Evolutionary conservation across 1,140 invertebrate species (phyloP).

Genomic region (Heliconius hermathena): DNA sequence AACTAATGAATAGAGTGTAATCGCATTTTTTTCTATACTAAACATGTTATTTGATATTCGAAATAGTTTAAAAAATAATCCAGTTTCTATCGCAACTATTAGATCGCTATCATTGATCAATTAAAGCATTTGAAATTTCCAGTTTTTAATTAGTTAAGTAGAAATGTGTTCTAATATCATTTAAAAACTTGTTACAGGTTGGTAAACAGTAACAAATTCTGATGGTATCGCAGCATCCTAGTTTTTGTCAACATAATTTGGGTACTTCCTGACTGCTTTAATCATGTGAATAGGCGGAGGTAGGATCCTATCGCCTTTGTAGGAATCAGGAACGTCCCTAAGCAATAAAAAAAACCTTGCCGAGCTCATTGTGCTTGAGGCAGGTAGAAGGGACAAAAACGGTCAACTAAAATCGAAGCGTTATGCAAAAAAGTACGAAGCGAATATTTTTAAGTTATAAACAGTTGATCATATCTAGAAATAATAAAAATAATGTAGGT

Average conservation of each 20-base stretch:
- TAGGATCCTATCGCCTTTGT: conserved; percentile 75
- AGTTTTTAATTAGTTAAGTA: conserved; percentile 1
- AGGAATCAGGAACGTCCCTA: conserved; percentile 75
- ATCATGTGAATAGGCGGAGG: conserved; percentile 64
- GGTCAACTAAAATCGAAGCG: conserved; percentile 56
- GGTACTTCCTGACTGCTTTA: conserved; percentile 64
- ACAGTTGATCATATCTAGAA: background rate
- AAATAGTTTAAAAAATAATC: conserved; percentile 5
- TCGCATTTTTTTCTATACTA: no score
- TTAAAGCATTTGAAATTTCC: background rate
- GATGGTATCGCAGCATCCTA: conserved; percentile 3
- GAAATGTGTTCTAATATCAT: background rate
- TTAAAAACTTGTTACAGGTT: background rate
- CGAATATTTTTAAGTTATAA: conserved; percentile 62
- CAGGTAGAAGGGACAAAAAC: conserved; percentile 70
- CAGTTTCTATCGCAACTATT: background rate
- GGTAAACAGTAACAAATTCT: background rate
- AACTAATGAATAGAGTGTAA: background rate
- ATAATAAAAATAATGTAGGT: background rate
- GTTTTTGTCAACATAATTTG: conserved; percentile 50
- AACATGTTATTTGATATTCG: background rate
- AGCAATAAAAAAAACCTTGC: conserved; percentile 65
- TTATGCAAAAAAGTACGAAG: conserved; percentile 62
- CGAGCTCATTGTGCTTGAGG: conserved; percentile 61
- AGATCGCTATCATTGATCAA: background rate